Conservation (phyloP, 1,140 invertebrate genomes). For the Metopolophium dirhodum region DNA sequence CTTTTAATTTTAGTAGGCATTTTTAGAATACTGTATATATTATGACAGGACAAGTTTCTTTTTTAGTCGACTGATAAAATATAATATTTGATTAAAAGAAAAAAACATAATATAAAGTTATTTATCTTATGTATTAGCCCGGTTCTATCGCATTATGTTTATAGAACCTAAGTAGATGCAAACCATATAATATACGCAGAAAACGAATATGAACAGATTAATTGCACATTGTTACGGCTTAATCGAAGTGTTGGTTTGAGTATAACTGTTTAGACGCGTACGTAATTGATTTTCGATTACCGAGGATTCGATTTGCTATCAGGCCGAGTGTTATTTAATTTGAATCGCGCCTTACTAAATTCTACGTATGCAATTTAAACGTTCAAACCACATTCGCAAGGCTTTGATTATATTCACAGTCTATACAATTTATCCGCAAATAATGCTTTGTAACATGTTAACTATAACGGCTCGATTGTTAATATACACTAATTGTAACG, state of each 20-base stretch:
- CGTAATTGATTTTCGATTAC: background rate
- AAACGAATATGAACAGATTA: background rate
- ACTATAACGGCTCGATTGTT: background rate
- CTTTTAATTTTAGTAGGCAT: background rate
- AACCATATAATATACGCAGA: background rate
- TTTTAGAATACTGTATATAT: background rate
- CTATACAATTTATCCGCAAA: background rate
- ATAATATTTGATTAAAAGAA: background rate
- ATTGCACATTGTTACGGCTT: constrained; percentile 15
- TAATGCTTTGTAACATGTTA: background rate
- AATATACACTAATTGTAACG: no score
- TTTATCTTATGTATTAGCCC: background rate
- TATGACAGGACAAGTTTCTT: background rate
- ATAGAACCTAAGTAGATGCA: background rate
- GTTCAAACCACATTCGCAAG: background rate
- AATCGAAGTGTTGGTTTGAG: background rate
- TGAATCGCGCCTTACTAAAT: background rate
- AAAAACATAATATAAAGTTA: background rate
- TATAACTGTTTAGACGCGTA: constrained; percentile 2
- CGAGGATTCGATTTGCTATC: background rate
- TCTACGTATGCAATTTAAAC: background rate
- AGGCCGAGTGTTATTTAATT: background rate
- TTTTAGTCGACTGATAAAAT: background rate
- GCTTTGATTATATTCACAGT: background rate
- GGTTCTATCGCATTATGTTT: background rate